phyloP scores from a whole-genome alignment of 2,797 vertebrate genomes.

The Dromococcyx pavoninus region DNA sequence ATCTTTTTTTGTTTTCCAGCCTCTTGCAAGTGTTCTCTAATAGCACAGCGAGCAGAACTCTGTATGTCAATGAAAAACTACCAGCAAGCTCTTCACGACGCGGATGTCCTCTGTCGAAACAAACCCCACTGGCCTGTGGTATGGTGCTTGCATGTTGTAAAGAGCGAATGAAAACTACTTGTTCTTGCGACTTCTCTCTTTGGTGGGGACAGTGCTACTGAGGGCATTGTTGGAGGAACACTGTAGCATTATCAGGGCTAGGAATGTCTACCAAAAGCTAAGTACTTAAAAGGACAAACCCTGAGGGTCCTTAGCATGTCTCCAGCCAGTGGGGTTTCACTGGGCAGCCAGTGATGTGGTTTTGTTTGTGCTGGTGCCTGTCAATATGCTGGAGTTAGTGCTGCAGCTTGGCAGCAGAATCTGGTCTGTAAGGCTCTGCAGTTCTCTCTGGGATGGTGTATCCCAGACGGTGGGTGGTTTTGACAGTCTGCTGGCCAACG shows the following conservation, averaged over 20 bases:
- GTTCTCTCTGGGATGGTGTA: not conserved
- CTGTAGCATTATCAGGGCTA: rapidly evolving
- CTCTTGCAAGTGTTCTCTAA: conserved; percentile 67
- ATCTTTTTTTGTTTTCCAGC: conserved; percentile 62
- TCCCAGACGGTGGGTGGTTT: not conserved
- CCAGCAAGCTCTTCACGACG: conserved; percentile 83
- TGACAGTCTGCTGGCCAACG: not conserved
- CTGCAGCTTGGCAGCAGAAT: not conserved
- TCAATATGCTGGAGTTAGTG: not conserved
- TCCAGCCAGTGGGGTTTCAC: not conserved
- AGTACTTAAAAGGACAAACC: not conserved
- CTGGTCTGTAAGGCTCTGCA: not conserved
- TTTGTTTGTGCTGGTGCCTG: not conserved
- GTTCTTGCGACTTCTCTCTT: not conserved
- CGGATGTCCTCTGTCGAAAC: conserved; percentile 77
- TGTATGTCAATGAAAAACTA: conserved; percentile 85
- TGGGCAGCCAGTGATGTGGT: not conserved
- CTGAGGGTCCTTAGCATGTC: not conserved
- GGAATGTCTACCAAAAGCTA: not conserved
- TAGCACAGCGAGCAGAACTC: conserved; percentile 82
- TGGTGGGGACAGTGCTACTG: not conserved
- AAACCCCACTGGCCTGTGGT: conserved; percentile 87
- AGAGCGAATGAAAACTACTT: not conserved
- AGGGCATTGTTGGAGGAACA: not conserved
- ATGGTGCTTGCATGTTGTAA: not conserved